Evolutionary conservation across 2,113 vertebrate genomes (phyloP).

Genomic region (Etheostoma spectabile): DNA sequence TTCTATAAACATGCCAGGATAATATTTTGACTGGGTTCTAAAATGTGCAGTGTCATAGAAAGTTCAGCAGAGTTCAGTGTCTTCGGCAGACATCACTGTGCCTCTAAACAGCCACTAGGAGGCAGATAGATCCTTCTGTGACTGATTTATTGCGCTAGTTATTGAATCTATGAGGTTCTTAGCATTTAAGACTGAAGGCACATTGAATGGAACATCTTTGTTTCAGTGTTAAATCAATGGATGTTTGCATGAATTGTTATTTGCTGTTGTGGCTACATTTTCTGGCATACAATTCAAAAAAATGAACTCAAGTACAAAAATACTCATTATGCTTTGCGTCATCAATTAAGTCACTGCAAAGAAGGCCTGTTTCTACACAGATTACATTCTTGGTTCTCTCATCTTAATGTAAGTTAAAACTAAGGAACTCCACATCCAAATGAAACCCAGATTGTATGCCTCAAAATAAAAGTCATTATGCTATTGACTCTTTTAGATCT

Average conservation of each 20-base stretch:
- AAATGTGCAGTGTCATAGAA: neutral
- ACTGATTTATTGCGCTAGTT: too few species aligned
- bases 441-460: too few species aligned
- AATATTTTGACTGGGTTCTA: neutral
- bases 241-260: too few species aligned
- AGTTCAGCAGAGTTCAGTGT: neutral
- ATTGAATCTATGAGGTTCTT: neutral
- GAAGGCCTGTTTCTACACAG: neutral
- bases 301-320: neutral
- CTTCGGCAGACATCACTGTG: neutral
- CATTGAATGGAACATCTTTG: too few species aligned
- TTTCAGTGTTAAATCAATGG: too few species aligned
- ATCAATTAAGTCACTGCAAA: neutral
- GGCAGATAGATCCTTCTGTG: neutral
- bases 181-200: too few species aligned
- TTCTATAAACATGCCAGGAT: neutral
- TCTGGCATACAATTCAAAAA: neutral
- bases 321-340: neutral
- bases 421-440: neutral
- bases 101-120: neutral
- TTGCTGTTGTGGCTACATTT: too few species aligned
- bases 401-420: neutral
- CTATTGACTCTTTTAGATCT: neutral
- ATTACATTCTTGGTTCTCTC: neutral
- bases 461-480: too few species aligned